Percentiles rank a stretch among this genome's conserved stretches.
These are phyloP conservation scores for Cricetomys ansorgei DNA, from an alignment of 2,113 vertebrate species.

Conservation along the genomic window DNA sequence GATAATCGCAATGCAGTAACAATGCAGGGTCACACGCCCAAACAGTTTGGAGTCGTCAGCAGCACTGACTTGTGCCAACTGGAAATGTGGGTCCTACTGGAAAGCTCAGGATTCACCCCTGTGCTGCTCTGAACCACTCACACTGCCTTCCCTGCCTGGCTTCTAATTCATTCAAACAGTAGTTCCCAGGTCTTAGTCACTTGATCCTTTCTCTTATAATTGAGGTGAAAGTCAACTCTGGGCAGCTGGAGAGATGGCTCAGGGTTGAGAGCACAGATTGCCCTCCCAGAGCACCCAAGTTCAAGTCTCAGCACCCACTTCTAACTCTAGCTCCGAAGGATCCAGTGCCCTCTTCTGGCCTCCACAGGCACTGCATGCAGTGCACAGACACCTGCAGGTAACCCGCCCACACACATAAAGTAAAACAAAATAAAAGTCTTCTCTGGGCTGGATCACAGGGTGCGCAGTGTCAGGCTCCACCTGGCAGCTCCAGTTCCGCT, in stretches of 20 bases:
- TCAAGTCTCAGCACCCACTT: neutral
- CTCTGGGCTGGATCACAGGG: neutral
- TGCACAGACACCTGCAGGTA: neutral
- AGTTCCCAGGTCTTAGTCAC: neutral
- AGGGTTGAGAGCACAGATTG: neutral
- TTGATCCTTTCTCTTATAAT: slow-evolving; percentile 7
- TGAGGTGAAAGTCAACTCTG: slow-evolving; percentile 15
- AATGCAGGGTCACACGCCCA: neutral
- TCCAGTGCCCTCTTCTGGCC: neutral
- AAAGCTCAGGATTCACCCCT: neutral
- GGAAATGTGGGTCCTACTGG: neutral
- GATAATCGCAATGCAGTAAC: neutral
- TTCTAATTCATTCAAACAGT: slow-evolving; percentile 55
- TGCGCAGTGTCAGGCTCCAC: too few relatives aligned
- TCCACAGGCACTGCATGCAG: neutral
- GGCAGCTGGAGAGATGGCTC: neutral
- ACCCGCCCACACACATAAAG: neutral
- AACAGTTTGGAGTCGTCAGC: neutral
- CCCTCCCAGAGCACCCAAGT: neutral
- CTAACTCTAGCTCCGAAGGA: neutral
- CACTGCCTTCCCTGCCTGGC: neutral
- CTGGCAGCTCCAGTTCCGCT: too few relatives aligned
- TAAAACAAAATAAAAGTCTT: neutral
- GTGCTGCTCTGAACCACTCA: neutral
- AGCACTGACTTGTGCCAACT: neutral